Percentiles rank a stretch among this genome's conserved stretches.
Conservation (phyloP, 2,888 invertebrate genomes). For the Helleia helle region DNA sequence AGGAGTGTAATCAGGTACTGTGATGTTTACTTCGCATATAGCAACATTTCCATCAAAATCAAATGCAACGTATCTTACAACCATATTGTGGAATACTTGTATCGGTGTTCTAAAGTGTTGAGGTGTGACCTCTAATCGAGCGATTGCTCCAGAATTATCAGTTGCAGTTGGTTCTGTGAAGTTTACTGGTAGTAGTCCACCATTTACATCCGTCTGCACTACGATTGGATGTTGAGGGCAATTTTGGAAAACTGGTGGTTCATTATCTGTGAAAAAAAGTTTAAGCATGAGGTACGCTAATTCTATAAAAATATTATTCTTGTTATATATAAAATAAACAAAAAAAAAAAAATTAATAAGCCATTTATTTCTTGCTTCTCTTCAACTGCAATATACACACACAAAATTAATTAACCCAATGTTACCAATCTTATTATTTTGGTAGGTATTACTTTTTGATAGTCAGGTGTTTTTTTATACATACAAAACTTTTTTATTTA, state of each 20-base stretch:
- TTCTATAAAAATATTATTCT: no score
- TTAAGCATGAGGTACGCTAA: no score
- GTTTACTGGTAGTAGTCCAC: conserved; percentile 91
- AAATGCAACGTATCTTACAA: conserved; percentile 95
- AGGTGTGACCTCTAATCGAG: conserved; percentile 93
- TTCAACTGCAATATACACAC: no score
- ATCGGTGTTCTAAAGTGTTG: conserved; percentile 92
- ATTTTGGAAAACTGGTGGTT: conserved; percentile 96
- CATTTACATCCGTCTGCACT: conserved; percentile 90
- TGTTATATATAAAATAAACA: no score
- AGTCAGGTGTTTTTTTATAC: no score
- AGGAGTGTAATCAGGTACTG: conserved; percentile 94
- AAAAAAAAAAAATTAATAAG: no score
- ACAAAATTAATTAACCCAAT: no score
- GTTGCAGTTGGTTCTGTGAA: conserved; percentile 94
- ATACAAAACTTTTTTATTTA: no score
- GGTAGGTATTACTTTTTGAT: no score
- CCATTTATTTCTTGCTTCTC: no score
- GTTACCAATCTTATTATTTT: no score
- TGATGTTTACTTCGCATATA: conserved; percentile 96
- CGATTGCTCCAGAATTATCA: conserved; percentile 97
- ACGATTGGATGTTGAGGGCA: conserved; percentile 95
- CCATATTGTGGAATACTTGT: conserved; percentile 90
- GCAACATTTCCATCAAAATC: conserved; percentile 98
- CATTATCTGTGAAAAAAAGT: conserved; percentile 78